A percentile compares a stretch with the other conserved stretches of the same genome.
Evolutionary conservation across 30 jellyfish, hydroid and myxozoan genomes (phyloP).

Genomic region (Haliclystus octoradiatus): DNA sequence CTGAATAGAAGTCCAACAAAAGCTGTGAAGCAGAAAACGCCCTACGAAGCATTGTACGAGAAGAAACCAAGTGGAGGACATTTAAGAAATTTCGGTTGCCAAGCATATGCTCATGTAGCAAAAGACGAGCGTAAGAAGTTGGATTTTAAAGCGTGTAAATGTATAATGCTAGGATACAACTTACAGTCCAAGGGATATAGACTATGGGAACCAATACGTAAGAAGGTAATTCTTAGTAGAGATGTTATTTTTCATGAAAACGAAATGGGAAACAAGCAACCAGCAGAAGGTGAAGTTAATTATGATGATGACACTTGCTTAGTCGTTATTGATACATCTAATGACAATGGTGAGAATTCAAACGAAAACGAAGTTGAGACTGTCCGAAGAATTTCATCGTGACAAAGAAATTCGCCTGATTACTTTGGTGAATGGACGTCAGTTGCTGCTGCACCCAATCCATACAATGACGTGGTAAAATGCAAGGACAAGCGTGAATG

Average conservation of each 20-base stretch:
- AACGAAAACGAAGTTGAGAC: background rate
- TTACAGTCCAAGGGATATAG: constrained; percentile 15
- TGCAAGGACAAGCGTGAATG: constrained; percentile 5
- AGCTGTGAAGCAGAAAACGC: constrained; percentile 2
- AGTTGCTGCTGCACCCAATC: constrained; percentile 14
- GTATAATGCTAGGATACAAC: constrained; percentile 16
- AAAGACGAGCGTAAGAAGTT: constrained; percentile 21
- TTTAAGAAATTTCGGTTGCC: constrained; percentile 37
- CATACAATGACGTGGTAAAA: constrained; percentile 4
- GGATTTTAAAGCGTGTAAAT: constrained; percentile 17
- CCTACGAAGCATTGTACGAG: constrained; percentile 8
- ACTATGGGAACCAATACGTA: constrained; percentile 4
- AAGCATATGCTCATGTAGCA: constrained; percentile 39
- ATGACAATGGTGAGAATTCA: background rate
- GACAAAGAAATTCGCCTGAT: constrained; percentile 12
- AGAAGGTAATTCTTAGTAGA: constrained; percentile 5
- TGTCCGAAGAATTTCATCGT: background rate
- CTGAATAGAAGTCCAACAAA: background rate
- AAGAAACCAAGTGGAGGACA: constrained; percentile 21
- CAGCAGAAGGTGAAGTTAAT: no score
- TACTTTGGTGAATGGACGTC: constrained; percentile 18
- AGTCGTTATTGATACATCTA: background rate
- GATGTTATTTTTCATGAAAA: constrained; percentile 9
- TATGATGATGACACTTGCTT: background rate
- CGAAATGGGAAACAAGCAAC: background rate